Base-by-base conservation (phyloP, 2,797 vertebrate species). In the Champsocephalus esox region DNA sequence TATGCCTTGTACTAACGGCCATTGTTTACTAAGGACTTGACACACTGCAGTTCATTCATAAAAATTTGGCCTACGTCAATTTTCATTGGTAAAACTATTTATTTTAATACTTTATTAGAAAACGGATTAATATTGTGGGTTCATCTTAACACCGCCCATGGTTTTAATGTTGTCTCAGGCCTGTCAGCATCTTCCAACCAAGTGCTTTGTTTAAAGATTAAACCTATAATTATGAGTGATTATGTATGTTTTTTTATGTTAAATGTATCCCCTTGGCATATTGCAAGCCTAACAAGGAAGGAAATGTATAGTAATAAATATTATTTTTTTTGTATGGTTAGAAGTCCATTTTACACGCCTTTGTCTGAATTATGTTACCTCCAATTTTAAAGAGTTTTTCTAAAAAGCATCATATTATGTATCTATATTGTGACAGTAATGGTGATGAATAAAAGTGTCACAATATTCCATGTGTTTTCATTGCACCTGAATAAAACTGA, bases 401-500 rank as follows among this genome's bases (percentile, higher is more conserved):
- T 79, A 76, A 41, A 82, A 59, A 69, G 48, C 13, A 49, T 64
- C 73, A 11, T 16, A 17, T n/a, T 73, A 6, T 70, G 60, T 83
- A 78, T 82, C 79, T 86, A 63, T 81, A 73, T 63, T 81, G 73
- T 90, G 63, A 68, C 21, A 71, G 63, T 14, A 50, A 70, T 69
- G 32, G 13, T 46, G 14, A 70, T 77, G 2, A 87, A 85, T 90
- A 80, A 89, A 80, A 56, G 48, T 16, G 54, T 61, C 6, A 0
- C 7, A 68, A 60, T 71, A 50, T 63, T 60, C 32, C 7, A 13
- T 56, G 9, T 54, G 1, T 16, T 49, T 14, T 32, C 34, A 0
- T 69, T 10, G 8, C 9, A 43, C 3, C 1, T 17, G 2, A 65
- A 4, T 76, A 19, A 28, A 69, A 16, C 24, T 51, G 69, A 0